Evolutionary conservation across 1,140 invertebrate genomes (phyloP).

Genomic region (Caenorhabditis brenneri): DNA sequence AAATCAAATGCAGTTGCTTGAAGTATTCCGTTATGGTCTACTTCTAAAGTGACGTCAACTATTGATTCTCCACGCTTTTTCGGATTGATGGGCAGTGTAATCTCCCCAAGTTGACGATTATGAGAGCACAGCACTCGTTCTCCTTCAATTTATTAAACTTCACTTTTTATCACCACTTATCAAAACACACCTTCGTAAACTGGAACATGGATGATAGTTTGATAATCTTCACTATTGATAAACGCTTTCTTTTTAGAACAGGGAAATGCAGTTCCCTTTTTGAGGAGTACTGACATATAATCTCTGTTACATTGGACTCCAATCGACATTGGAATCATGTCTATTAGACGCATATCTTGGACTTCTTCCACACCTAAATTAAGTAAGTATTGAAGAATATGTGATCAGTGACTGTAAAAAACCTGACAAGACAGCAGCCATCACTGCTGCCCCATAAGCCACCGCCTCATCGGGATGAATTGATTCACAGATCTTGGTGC

Average conservation of each 20-base stretch:
- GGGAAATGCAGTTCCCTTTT: neutral
- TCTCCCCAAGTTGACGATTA: slow-evolving; percentile 20
- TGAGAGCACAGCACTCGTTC: slow-evolving; percentile 15
- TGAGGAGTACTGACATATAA: slow-evolving; percentile 24
- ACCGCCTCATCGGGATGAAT: slow-evolving; percentile 91
- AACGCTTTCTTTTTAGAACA: neutral
- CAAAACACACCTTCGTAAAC: neutral
- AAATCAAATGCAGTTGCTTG: slow-evolving; percentile 13
- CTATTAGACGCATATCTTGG: slow-evolving; percentile 9
- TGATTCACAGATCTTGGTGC: slow-evolving; percentile 73
- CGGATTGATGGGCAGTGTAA: neutral
- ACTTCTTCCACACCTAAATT: slow-evolving; percentile 3
- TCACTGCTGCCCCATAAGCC: slow-evolving; percentile 78
- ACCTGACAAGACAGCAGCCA: slow-evolving; percentile 15
- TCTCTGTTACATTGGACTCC: slow-evolving; percentile 8
- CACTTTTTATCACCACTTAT: neutral
- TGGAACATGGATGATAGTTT: slow-evolving; percentile 4
- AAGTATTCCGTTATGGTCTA: slow-evolving; percentile 22
- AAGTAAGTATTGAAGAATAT: neutral
- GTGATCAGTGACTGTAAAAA: no score
- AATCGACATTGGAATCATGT: slow-evolving; percentile 20
- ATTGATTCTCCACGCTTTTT: slow-evolving; percentile 5
- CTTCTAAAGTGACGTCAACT: slow-evolving; percentile 9
- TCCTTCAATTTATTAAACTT: neutral
- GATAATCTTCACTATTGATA: slow-evolving; percentile 37